phyloP scores from a whole-genome alignment of 2,113 vertebrate genomes.

The Gnathonemus echidnorhynchus region DNA sequence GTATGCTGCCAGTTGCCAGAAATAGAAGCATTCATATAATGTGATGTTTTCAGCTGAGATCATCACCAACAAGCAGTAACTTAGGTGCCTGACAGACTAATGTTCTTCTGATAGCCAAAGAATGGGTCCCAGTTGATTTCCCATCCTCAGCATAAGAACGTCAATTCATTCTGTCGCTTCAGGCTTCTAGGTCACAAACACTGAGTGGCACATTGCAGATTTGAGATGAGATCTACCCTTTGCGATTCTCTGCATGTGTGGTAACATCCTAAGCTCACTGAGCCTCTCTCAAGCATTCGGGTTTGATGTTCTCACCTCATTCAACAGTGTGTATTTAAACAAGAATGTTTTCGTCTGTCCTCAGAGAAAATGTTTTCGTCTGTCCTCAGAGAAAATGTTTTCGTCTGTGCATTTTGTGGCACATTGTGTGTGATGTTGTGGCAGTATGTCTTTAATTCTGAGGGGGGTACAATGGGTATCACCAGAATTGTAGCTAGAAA shows the following conservation, averaged over 20 bases:
- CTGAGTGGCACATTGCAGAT: not conserved
- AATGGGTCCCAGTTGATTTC: not conserved
- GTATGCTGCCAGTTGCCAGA: constrained; percentile 28
- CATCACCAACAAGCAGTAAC: not conserved
- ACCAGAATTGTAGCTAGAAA: not conserved
- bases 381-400: not conserved
- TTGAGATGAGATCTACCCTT: not conserved
- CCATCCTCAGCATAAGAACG: not conserved
- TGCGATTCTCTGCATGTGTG: not conserved
- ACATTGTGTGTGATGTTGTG: not conserved
- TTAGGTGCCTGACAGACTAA: not conserved
- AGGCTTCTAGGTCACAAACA: not conserved
- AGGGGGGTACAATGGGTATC: not conserved
- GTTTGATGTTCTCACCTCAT: not conserved
- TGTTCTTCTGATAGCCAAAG: not conserved
- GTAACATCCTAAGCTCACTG: not conserved
- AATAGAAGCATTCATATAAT: constrained; percentile 14
- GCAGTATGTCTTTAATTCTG: not conserved
- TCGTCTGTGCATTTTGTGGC: not conserved
- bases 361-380: not conserved
- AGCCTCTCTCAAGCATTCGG: not conserved
- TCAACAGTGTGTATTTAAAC: not conserved
- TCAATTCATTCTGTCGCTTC: not conserved
- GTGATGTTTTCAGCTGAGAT: not conserved
- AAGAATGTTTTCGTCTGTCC: not conserved